phyloP scores from a whole-genome alignment of 2,113 vertebrate genomes.

The Erinaceus europaeus region DNA sequence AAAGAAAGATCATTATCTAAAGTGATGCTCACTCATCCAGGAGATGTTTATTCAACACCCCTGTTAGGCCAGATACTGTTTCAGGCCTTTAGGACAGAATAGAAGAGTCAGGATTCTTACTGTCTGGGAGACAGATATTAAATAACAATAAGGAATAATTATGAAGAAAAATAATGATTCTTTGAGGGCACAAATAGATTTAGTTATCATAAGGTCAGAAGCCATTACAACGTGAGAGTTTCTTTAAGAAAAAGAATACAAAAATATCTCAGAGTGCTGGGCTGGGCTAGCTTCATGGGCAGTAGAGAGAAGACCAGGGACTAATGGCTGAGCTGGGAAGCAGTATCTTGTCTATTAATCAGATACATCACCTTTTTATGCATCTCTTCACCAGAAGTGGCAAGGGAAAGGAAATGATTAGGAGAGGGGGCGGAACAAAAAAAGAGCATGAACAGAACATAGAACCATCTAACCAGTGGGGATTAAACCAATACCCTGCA shows the following conservation, averaged over 20 bases:
- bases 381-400: too few species aligned
- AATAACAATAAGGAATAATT: neutral
- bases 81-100: neutral
- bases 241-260: neutral
- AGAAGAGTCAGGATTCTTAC: neutral
- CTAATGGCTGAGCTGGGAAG: too few species aligned
- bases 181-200: neutral
- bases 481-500: too few species aligned
- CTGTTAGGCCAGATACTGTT: neutral
- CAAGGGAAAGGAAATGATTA: too few species aligned
- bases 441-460: too few species aligned
- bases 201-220: neutral
- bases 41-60: constrained; percentile 14
- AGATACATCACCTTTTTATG: too few species aligned
- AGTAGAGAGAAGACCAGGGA: too few species aligned
- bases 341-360: too few species aligned
- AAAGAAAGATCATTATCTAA: constrained; percentile 47
- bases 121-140: neutral
- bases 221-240: neutral
- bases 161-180: neutral
- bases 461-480: too few species aligned
- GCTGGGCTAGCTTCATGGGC: too few species aligned
- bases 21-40: constrained; percentile 31
- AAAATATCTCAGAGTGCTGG: too few species aligned
- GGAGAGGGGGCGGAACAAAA: too few species aligned